A percentile compares a stretch with the other conserved stretches of the same genome.
Conservation (phyloP, 92 coral and sea anemone genomes). For the Paragorgia papillata region DNA sequence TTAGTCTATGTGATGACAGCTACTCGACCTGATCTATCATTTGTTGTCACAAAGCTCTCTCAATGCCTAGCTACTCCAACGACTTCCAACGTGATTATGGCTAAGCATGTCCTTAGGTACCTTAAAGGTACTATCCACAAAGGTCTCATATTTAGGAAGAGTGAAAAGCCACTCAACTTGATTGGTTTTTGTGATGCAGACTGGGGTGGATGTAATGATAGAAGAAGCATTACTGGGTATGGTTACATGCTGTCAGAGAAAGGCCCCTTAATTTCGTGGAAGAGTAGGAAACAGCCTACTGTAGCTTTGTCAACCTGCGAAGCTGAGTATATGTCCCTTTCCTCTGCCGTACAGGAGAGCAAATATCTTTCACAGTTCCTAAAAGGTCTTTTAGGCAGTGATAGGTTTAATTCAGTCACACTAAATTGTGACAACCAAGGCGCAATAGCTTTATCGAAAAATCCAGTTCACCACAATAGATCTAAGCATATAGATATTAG, state of each 20-base stretch:
- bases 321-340: conserved; percentile 37
- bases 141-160: conserved; percentile 29
- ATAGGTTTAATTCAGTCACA: background rate
- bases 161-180: conserved; percentile 20
- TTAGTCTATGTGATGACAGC: conserved; percentile 48
- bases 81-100: conserved; percentile 15
- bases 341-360: conserved; percentile 37
- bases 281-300: conserved; percentile 42
- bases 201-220: conserved; percentile 55
- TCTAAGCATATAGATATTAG: conserved; percentile 54
- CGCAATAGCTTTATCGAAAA: too few relatives aligned
- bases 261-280: conserved; percentile 46
- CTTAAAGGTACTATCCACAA: conserved; percentile 37
- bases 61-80: conserved; percentile 46
- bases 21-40: conserved; percentile 46
- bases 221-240: conserved; percentile 54
- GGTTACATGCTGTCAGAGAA: conserved; percentile 34
- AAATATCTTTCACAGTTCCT: conserved; percentile 24
- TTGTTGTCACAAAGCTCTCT: conserved; percentile 36
- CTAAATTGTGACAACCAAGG: conserved; percentile 20
- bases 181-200: conserved; percentile 42
- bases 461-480: conserved; percentile 5
- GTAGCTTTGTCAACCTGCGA: conserved; percentile 49
- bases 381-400: background rate
- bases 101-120: conserved; percentile 40